Base-by-base conservation (phyloP, 2,888 invertebrate genomes). In the Euclidia mi region DNA sequence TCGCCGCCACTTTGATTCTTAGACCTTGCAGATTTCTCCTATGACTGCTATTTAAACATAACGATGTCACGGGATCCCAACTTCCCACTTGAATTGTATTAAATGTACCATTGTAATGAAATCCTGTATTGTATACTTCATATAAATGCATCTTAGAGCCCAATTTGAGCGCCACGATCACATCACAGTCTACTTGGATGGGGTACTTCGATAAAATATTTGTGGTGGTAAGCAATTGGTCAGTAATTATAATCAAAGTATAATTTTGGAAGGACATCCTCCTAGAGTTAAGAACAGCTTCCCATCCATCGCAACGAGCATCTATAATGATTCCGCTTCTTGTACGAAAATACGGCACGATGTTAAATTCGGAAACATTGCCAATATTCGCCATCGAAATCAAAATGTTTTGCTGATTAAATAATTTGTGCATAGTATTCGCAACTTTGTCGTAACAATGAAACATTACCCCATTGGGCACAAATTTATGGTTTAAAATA, bases 81-180 rank as follows among this genome's bases (percentile, higher is more conserved):
- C 74, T 80, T 18, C 96, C 96, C 50, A 95, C 79, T 65, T 90
- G 67, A 31, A 82, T 86, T 3, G 95, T 76, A 70, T 92, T 88
- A 48, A 95, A 84, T 56, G 78, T 80, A 0, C 96, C 96, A 20
- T 95, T 92, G 57, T 91, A 95, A 52, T 88, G 88, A 57, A 85
- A 92, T 0, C 96, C 96, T 1, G 95, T 95, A 73, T 95, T 96
- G 82, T 93, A 95, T 3, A 91, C 79, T 76, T 95, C 95, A 61
- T 90, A 88, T 20, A 95, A 80, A 10, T 75, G 56, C 61, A 79
- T 88, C 12, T 56, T 53, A 3, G 65, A 67, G 11, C 75, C 53
- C 0, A 57, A 65, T 42, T 78, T 76, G 44, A 78, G 53, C 3
- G 89, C 82, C 2, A 95, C 65, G 10, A 84, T 87, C 2, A 95